phyloP scores from a whole-genome alignment of 30 jellyfish, hydroid and myxozoan species.

The Mastigias papua region DNA sequence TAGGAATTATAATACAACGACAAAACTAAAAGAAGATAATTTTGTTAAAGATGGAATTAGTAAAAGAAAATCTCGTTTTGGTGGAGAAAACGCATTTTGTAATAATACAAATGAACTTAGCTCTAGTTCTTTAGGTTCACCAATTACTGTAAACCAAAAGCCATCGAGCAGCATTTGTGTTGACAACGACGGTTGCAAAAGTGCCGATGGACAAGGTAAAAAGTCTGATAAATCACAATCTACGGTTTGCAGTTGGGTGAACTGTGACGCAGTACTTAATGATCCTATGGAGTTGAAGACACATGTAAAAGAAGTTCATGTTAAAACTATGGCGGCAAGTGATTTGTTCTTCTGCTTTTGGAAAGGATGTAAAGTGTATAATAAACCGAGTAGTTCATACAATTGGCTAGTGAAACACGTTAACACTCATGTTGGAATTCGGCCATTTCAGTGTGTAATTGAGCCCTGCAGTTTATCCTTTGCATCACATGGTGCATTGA shows the following conservation, averaged over 20 bases:
- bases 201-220: background rate
- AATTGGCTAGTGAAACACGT: slow-evolving; percentile 92
- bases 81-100: background rate
- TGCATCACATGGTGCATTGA: slow-evolving; percentile 89
- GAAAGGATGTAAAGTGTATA: slow-evolving; percentile 86
- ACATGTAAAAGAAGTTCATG: slow-evolving; percentile 83
- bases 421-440: slow-evolving; percentile 77
- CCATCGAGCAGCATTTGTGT: background rate
- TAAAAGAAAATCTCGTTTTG: background rate
- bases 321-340: slow-evolving; percentile 71
- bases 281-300: slow-evolving; percentile 70
- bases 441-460: slow-evolving; percentile 92
- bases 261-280: slow-evolving; percentile 63
- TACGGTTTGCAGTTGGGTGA: slow-evolving; percentile 77
- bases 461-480: slow-evolving; percentile 88
- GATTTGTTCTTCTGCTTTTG: slow-evolving; percentile 87
- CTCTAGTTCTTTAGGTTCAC: background rate
- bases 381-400: slow-evolving; percentile 89
- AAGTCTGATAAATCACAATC: background rate
- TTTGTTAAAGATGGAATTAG: background rate
- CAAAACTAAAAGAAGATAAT: background rate
- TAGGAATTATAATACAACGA: background rate
- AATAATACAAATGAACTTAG: too few species aligned
- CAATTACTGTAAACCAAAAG: background rate
- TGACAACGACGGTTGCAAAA: background rate